Conservation (phyloP, 2,888 invertebrate species). For the Schizotus pectinicornis region DNA sequence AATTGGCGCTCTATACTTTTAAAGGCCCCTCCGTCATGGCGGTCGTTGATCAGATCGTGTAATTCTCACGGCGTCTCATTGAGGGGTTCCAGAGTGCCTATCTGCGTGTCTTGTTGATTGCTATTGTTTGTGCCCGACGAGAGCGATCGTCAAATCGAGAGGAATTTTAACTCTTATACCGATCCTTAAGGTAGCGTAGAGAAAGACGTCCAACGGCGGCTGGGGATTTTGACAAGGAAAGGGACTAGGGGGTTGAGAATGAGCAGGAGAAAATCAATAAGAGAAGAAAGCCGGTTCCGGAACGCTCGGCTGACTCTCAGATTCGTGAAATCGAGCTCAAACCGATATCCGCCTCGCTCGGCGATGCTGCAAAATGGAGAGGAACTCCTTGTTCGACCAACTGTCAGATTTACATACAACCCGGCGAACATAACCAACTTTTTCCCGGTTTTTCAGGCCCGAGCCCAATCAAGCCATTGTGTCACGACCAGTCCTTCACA, state of each 20-base stretch:
- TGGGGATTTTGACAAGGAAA: conserved; percentile 46
- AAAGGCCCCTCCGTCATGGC: too few species aligned
- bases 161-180: conserved; percentile 41
- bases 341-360: conserved; percentile 58
- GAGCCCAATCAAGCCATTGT: not conserved
- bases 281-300: conserved; percentile 61
- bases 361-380: conserved; percentile 57
- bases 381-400: conserved; percentile 55
- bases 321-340: conserved; percentile 60
- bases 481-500: not conserved
- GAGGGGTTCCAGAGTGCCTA: too few species aligned
- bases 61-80: too few species aligned
- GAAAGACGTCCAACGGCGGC: conserved; percentile 36
- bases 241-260: conserved; percentile 45
- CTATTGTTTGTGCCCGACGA: too few species aligned
- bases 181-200: conserved; percentile 38
- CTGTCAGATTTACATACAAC: conserved; percentile 53
- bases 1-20: too few species aligned
- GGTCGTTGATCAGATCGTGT: too few species aligned
- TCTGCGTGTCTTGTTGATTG: too few species aligned
- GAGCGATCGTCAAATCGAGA: conserved; percentile 36
- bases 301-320: conserved; percentile 61
- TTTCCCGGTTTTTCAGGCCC: conserved; percentile 10
- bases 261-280: conserved; percentile 59
- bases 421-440: conserved; percentile 15